Evolutionary conservation across 2,113 vertebrate species (phyloP).

Genomic region (Callithrix jacchus): DNA sequence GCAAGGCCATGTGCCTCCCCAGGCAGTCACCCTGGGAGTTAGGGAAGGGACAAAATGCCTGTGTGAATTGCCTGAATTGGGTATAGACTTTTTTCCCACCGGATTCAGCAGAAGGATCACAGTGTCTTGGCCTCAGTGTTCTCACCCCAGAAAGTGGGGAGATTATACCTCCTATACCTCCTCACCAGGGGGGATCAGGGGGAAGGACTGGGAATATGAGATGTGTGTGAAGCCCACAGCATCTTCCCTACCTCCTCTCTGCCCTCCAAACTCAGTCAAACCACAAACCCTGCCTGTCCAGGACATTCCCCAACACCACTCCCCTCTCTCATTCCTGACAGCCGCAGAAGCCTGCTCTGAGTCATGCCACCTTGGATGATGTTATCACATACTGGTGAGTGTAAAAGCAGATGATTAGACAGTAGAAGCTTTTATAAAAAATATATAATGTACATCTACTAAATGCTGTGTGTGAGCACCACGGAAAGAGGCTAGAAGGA

Average conservation of each 20-base stretch:
- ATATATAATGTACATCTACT: background rate
- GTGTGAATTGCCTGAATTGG: background rate
- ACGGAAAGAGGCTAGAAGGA: background rate
- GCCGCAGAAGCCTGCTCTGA: background rate
- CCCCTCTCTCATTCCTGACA: background rate
- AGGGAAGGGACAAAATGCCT: background rate
- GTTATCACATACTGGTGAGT: background rate
- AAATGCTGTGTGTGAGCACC: background rate
- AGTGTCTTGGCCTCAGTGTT: background rate
- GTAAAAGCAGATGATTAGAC: background rate
- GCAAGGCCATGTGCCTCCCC: background rate
- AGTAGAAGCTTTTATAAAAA: background rate
- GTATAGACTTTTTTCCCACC: background rate
- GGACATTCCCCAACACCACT: background rate
- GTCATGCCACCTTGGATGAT: too few species aligned
- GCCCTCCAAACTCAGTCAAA: background rate
- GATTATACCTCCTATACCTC: background rate
- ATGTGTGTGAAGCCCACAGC: background rate
- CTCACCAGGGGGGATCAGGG: background rate
- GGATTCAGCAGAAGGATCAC: background rate
- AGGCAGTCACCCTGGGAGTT: background rate
- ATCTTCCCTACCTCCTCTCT: background rate
- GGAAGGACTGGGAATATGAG: background rate
- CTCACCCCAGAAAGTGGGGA: rapidly evolving
- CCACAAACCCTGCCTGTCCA: background rate